These are phyloP conservation scores for Liodrosophila aerea DNA, from an alignment of 2,888 invertebrate genomes.

Conservation along the genomic window DNA sequence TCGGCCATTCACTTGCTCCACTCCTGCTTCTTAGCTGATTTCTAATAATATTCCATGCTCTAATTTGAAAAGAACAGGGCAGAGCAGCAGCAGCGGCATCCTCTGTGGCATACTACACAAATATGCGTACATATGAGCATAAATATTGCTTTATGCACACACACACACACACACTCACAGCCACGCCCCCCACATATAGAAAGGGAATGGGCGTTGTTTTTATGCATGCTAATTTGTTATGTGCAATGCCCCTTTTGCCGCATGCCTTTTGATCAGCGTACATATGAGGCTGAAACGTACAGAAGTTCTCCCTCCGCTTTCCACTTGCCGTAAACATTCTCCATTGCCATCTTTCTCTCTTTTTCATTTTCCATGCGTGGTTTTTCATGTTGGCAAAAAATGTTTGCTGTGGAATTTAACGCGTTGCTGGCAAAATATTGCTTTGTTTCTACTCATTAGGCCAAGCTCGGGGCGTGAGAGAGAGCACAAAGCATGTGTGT, in stretches of 20 bases:
- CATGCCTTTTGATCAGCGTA: slow-evolving; percentile 62
- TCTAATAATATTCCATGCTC: slow-evolving; percentile 72
- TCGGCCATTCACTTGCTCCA: neutral
- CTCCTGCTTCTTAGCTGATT: slow-evolving; percentile 39
- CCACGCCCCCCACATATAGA: slow-evolving; percentile 14
- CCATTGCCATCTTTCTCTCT: slow-evolving; percentile 37
- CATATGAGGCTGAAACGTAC: slow-evolving; percentile 32
- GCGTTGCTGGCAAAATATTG: slow-evolving; percentile 68
- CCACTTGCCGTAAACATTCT: slow-evolving; percentile 39
- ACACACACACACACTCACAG: slow-evolving; percentile 37
- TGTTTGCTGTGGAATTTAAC: slow-evolving; percentile 62
- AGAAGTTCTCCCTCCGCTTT: neutral
- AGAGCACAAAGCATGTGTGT: slow-evolving; percentile 29
- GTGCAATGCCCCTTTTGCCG: slow-evolving; percentile 61
- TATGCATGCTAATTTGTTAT: slow-evolving; percentile 76
- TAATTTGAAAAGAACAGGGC: no score
- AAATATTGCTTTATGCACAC: slow-evolving; percentile 69
- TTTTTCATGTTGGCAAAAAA: slow-evolving; percentile 66
- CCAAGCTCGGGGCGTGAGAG: slow-evolving; percentile 24
- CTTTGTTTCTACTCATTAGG: slow-evolving; percentile 75
- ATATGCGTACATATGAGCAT: slow-evolving; percentile 53
- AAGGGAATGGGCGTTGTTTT: slow-evolving; percentile 39
- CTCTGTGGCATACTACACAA: slow-evolving; percentile 22
- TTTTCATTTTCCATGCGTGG: slow-evolving; percentile 59
- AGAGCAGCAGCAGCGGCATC: neutral